Evolutionary conservation across 2,888 invertebrate genomes (phyloP).

Genomic region (Drosophila pseudotakahashii): DNA sequence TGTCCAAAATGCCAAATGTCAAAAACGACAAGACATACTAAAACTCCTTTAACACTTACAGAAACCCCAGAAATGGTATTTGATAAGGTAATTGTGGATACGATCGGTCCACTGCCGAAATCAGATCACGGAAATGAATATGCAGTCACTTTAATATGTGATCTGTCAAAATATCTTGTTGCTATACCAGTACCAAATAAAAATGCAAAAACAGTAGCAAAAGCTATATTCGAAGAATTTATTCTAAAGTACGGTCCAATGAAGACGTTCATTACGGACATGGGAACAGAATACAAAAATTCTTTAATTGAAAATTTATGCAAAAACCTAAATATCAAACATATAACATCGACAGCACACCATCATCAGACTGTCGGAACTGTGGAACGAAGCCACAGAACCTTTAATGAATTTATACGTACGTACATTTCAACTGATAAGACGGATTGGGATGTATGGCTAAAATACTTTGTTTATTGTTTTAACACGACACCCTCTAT

Average conservation of each 20-base stretch:
- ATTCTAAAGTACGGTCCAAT: not conserved
- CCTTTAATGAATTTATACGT: not conserved
- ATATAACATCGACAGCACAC: not conserved
- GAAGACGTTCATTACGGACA: too few relatives aligned
- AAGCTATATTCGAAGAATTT: slow-evolving; percentile 3
- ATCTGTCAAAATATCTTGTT: slow-evolving; percentile 1
- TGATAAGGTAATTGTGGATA: slow-evolving; percentile 3
- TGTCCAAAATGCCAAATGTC: slow-evolving; percentile 5
- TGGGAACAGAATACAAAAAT: not conserved
- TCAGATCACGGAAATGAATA: slow-evolving; percentile 3
- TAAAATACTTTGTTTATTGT: not conserved
- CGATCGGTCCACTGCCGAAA: slow-evolving; percentile 1
- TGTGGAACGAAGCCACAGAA: not conserved
- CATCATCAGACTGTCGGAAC: not conserved
- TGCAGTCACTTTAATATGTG: not conserved
- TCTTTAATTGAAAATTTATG: not conserved
- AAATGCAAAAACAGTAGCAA: not conserved
- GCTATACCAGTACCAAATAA: slow-evolving; percentile 1
- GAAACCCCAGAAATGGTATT: not conserved
- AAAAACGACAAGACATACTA: not conserved
- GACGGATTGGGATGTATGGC: not conserved
- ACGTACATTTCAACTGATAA: not conserved
- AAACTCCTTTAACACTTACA: slow-evolving; percentile 2
- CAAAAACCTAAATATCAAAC: not conserved
- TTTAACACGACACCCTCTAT: not conserved